These are phyloP conservation scores for Drosophila suboccidentalis DNA, from an alignment of 2,888 invertebrate genomes.

Conservation along the genomic window DNA sequence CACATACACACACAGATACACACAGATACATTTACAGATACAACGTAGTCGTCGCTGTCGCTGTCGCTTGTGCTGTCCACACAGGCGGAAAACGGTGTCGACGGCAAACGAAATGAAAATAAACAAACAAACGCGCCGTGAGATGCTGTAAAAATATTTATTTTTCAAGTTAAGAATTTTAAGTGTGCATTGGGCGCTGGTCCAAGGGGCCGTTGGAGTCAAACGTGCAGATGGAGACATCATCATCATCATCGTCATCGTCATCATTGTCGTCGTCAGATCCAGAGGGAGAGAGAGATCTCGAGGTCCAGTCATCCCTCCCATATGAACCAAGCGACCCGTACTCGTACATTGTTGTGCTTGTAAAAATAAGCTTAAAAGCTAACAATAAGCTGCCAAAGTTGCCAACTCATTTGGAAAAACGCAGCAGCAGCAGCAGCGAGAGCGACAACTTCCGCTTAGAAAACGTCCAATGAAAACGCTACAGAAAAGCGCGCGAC, in stretches of 20 bases:
- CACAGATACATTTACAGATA: conserved; percentile 13
- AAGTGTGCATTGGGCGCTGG: conserved; percentile 78
- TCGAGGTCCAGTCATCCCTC: conserved; percentile 66
- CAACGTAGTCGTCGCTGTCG: conserved; percentile 1
- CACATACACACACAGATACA: conserved; percentile 25
- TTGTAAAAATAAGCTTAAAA: conserved; percentile 82
- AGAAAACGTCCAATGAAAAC: conserved; percentile 56
- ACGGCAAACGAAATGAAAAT: conserved; percentile 77
- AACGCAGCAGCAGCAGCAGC: conserved; percentile 46
- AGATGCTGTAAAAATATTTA: conserved; percentile 84
- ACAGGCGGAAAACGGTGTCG: conserved; percentile 77
- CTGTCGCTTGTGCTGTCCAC: conserved; percentile 37
- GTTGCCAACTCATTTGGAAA: conserved; percentile 81
- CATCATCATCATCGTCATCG: conserved; percentile 44
- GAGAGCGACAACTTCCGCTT: conserved; percentile 75
- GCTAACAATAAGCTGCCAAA: conserved; percentile 77
- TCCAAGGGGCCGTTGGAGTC: conserved; percentile 24
- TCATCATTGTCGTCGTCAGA: conserved; percentile 28
- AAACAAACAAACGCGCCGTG: conserved; percentile 81
- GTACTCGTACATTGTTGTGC: conserved; percentile 69
- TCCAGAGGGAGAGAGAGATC: conserved; percentile 2
- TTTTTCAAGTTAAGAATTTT: conserved; percentile 84
- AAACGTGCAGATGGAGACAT: conserved; percentile 71
- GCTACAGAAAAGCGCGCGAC: conserved; percentile 25
- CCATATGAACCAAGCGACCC: conserved; percentile 21